Evolutionary conservation across 2,797 vertebrate genomes (phyloP), one percentile per base, ranked within the genome.

Genomic region (Heteromormyrus szaboi): DNA sequence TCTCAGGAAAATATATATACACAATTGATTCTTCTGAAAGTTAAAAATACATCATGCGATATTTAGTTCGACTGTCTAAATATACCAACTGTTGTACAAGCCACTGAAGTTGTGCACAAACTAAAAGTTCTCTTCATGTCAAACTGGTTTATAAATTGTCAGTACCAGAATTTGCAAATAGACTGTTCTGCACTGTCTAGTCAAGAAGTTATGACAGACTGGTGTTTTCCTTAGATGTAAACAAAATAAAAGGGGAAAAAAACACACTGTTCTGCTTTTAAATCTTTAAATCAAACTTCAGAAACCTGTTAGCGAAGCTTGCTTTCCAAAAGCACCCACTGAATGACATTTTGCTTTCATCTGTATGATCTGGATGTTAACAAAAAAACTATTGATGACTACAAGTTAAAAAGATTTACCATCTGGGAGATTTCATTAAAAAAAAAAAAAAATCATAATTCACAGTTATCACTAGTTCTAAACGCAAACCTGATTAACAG

Each of bases 41-140:
- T 95, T 96, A 96, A 97, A 94, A 97, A 97, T 96, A 96, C 96
- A 97, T 95, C 97, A 97, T 97, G 97, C 96, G 95, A 95, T 97
- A 94, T 97, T 97, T 96, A 95, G 95, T 93, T 94, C 93, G 95
- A 95, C 96, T 94, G 94, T 94, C 95, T 94, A 95, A 93, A 93
- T 93, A 93, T 93, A 94, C 93, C 93, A 90, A 96, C 95, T 95
- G 95, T 91, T 90, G 94, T 93, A 96, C 96, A 96, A 96, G 92
- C 95, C 95, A 93, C 95, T 94, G 92, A 92, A 93, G 93, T 95
- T 97, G 96, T 96, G 96, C 96, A 96, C 96, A 96, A 94, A 72
- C 91, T 93, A 96, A 94, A 91, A 94, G 53, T 86, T 86, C 51
- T 56, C 95, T 95, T 95, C 94, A 95, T 95, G 94, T 95, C 90